Evolutionary conservation across 30 jellyfish, hydroid and myxozoan genomes (phyloP).

Genomic region (Cassiopea andromeda): DNA sequence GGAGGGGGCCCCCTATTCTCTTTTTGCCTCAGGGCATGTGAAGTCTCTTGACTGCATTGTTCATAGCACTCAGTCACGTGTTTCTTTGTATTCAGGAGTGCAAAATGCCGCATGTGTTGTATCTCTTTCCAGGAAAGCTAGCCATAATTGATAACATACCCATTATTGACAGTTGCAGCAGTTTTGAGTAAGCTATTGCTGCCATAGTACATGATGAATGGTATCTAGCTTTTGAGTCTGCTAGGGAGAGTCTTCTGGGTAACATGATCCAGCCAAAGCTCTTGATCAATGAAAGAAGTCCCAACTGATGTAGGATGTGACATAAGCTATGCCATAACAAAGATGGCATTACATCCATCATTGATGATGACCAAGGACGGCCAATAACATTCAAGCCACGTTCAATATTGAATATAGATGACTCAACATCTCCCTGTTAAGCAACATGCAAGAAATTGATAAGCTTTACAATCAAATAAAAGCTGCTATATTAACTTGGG

Average conservation of each 20-base stretch:
- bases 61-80: too few relatives aligned
- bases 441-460: neutral
- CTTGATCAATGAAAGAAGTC: conserved; percentile 57
- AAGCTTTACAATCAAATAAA: too few relatives aligned
- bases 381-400: conserved; percentile 74
- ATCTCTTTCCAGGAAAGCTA: too few relatives aligned
- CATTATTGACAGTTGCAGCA: conserved; percentile 28
- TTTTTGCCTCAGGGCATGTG: too few relatives aligned
- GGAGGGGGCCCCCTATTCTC: too few relatives aligned
- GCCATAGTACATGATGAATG: conserved; percentile 56
- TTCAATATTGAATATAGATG: conserved; percentile 40
- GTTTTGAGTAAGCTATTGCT: conserved; percentile 57
- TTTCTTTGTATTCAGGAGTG: too few relatives aligned
- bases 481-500: neutral
- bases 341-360: conserved; percentile 51
- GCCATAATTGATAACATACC: conserved; percentile 27
- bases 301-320: conserved; percentile 56
- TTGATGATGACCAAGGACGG: conserved; percentile 69
- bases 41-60: too few relatives aligned
- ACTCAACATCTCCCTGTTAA: conserved; percentile 46
- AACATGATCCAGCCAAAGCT: conserved; percentile 71
- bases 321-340: conserved; percentile 65
- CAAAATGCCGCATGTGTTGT: too few relatives aligned
- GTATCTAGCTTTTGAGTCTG: conserved; percentile 44
- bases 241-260: conserved; percentile 64